Evolutionary conservation across 2,888 invertebrate genomes (phyloP), one percentile per base, ranked within the genome.

Genomic region (Drosophila macrospina): DNA sequence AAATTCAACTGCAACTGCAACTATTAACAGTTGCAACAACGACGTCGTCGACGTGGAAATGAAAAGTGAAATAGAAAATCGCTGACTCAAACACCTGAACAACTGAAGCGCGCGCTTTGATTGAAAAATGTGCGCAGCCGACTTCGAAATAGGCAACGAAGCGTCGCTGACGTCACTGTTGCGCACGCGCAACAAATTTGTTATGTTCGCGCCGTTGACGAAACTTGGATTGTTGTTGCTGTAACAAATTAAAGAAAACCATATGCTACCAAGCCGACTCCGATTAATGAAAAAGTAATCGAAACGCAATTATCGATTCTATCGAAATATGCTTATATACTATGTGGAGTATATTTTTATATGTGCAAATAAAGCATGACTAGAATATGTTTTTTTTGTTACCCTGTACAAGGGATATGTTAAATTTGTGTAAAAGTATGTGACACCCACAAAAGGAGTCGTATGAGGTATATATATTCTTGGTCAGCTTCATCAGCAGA

Each of bases 141-240:
- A 42, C 42, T 69, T 48, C 42, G 15, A n/a, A 41, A 28, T 7
- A 10, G 20, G 2, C 69, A n/a, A 2, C 26, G 41, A 5, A 34
- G 60, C 28, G 39, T 39, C 39, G 57, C 42, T 24, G 20, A 13
- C 51, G 45, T 20, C 44, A 50, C 30, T 48, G 64, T 47, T 59
- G 78, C 84, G 81, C 78, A 83, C 75, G 75, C 78, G 76, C 64
- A 76, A 64, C 84, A 81, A 84, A 84, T 82, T 82, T 84, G 81
- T 84, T 63, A 68, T 24, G 42, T 78, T 84, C 73, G 69, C 78
- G 69, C 80, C 77, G 74, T 59, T 65, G 47, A 57, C 15, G 57
- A 60, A 74, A 74, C 42, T 41, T 39, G 42, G 45, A 34, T 54
- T 41, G n/a, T 54, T 56, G 34, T 20, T 48, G 32, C n/a, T 39